Evolutionary conservation across 2,888 invertebrate species (phyloP).

Genomic region (Aproaerema taeniolella): DNA sequence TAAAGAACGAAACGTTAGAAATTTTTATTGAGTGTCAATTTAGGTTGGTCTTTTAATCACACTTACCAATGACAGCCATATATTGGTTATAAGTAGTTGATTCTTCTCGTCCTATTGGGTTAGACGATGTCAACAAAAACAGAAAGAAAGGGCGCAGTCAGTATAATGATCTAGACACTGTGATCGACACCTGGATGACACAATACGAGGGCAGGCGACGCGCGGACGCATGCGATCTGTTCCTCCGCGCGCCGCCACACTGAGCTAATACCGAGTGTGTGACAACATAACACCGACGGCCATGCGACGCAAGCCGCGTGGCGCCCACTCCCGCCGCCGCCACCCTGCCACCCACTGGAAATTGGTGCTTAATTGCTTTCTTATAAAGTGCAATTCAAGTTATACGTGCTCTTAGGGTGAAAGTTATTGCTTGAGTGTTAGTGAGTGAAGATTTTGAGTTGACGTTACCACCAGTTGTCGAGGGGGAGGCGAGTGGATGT

Average conservation of each 20-base stretch:
- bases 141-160: slow-evolving; percentile 80
- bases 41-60: slow-evolving; percentile 75
- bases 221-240: slow-evolving; percentile 46
- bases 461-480: background rate
- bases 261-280: slow-evolving; percentile 45
- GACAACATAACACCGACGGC: slow-evolving; percentile 71
- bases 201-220: slow-evolving; percentile 51
- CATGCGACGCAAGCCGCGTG: slow-evolving; percentile 72
- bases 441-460: slow-evolving; percentile 1
- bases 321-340: slow-evolving; percentile 64
- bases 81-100: slow-evolving; percentile 96
- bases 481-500: slow-evolving; percentile 33
- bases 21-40: slow-evolving; percentile 70
- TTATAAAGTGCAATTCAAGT: slow-evolving; percentile 23
- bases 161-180: slow-evolving; percentile 66
- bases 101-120: slow-evolving; percentile 95
- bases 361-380: background rate
- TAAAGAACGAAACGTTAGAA: slow-evolving; percentile 54
- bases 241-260: slow-evolving; percentile 51
- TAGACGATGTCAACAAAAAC: slow-evolving; percentile 83
- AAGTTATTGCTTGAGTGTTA: background rate
- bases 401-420: slow-evolving; percentile 31
- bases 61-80: slow-evolving; percentile 97
- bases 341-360: slow-evolving; percentile 27
- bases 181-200: slow-evolving; percentile 54